Percentiles rank a stretch among this genome's conserved stretches.
phyloP scores from a whole-genome alignment of 1,140 invertebrate species.

The Orussus abietinus region DNA sequence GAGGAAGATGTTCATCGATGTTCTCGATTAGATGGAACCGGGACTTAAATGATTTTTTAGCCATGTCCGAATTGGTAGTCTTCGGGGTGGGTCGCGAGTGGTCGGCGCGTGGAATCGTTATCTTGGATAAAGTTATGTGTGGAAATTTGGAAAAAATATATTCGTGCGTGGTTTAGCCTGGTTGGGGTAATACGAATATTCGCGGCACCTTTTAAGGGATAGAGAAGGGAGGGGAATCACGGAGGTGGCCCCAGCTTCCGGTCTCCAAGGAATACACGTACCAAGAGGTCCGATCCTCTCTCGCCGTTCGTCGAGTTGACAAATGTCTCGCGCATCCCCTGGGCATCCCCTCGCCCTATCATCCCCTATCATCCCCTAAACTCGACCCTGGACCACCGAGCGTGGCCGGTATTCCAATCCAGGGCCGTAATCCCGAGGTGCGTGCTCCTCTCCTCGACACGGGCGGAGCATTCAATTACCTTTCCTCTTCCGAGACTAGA shows the following conservation, averaged over 20 bases:
- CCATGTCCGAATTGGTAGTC: too few species aligned
- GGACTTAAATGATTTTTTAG: too few species aligned
- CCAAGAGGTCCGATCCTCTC: slow-evolving; percentile 42
- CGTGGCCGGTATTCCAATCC: slow-evolving; percentile 19
- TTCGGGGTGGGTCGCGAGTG: too few species aligned
- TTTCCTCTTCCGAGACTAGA: too few species aligned
- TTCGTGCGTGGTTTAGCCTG: too few species aligned
- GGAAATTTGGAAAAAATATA: too few species aligned
- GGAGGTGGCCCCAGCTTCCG: slow-evolving; percentile 1
- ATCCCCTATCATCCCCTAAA: too few species aligned
- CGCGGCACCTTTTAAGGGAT: neutral
- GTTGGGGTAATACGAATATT: too few species aligned
- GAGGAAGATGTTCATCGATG: too few species aligned
- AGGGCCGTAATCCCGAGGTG: slow-evolving; percentile 33
- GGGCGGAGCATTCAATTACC: slow-evolving; percentile 42
- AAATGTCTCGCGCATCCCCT: slow-evolving; percentile 49
- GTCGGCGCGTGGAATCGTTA: too few species aligned
- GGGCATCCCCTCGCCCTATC: slow-evolving; percentile 36
- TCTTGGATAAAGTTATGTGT: too few species aligned
- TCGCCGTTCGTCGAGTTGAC: slow-evolving; percentile 49
- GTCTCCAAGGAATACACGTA: slow-evolving; percentile 44
- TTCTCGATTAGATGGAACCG: too few species aligned
- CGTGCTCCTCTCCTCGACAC: slow-evolving; percentile 35
- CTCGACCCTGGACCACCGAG: slow-evolving; percentile 18
- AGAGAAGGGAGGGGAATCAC: neutral